phyloP scores from a whole-genome alignment of 2,888 invertebrate genomes.

The Syritta pipiens region DNA sequence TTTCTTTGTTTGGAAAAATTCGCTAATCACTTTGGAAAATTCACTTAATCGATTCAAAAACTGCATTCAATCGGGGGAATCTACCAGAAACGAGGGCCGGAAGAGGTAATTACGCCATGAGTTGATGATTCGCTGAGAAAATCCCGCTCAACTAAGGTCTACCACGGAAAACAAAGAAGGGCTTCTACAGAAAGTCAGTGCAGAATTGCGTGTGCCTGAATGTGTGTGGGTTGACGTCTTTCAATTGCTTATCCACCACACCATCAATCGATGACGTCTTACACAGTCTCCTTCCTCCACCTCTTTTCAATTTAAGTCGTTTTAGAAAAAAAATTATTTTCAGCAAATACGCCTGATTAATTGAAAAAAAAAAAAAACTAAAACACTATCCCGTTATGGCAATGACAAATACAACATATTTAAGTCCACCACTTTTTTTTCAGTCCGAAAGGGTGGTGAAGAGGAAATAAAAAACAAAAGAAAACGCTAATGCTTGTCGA shows the following conservation, averaged over 20 bases:
- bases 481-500: slow-evolving; percentile 5
- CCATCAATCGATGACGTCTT: slow-evolving; percentile 57
- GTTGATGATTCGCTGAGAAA: neutral
- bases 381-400: slow-evolving; percentile 9
- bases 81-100: neutral
- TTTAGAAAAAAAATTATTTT: slow-evolving; percentile 23
- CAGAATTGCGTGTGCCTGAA: neutral
- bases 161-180: slow-evolving; percentile 56
- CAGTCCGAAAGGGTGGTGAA: neutral
- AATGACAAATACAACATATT: slow-evolving; percentile 16
- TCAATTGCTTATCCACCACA: slow-evolving; percentile 11
- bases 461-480: neutral
- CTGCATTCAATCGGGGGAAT: neutral
- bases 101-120: neutral
- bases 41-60: neutral
- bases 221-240: slow-evolving; percentile 47
- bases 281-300: slow-evolving; percentile 28
- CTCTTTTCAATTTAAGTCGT: neutral
- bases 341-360: slow-evolving; percentile 25
- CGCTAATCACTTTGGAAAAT: slow-evolving; percentile 7
- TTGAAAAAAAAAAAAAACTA: neutral
- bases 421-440: slow-evolving; percentile 5
- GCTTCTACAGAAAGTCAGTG: slow-evolving; percentile 13
- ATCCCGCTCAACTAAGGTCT: slow-evolving; percentile 4
- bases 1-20: slow-evolving; percentile 60